Base-by-base conservation (phyloP, 2,888 invertebrate genomes). In the Drosophila cognata region DNA sequence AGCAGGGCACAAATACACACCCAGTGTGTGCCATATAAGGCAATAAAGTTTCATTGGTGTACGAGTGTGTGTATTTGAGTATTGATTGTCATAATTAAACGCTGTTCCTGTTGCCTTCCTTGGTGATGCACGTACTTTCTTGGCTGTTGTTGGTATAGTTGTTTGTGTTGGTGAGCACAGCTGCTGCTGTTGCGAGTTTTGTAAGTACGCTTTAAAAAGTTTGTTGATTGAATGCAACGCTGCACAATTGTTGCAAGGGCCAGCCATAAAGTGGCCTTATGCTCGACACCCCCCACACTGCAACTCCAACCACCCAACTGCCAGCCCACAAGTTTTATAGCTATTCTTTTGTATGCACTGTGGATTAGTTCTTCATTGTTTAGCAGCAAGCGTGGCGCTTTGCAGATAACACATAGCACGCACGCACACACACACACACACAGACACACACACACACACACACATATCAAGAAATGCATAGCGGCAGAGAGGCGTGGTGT, bases 231-330 rank as follows among this genome's bases (percentile, higher is more conserved):
- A 86, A 86, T 86, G 85, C 89, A 82, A 76, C 89, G 72, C 76
- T 79, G 89, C 89, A 89, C 87, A 87, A 89, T 89, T 85, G 87
- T 89, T 89, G 89, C 85, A 87, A 84, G 87, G 89, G 84, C 82
- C 79, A 85, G 89, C 84, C 74, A 89, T 89, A 87, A 86, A 89
- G 85, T 85, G 87, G 85, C 82, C 78, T 77, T 85, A 89, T 73
- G 72, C 71, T 64, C 57, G 58, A 69, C 71, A 63, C 64, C 38
- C 60, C 46, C 29, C 41, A 8, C 25, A 1, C 25, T 46, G 25
- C 46, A 46, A 46, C 35, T 16, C 21, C 21, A 25, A 3, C 31
- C 28, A 6, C 4, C 16, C n/a, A 16, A 5, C 29, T 16, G 43
- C n/a, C 38, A 41, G 78, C 75, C 74, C 83, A 81, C 71, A 73